Evolutionary conservation across 2,113 vertebrate genomes (phyloP).

Genomic region (Megaleporinus macrocephalus): DNA sequence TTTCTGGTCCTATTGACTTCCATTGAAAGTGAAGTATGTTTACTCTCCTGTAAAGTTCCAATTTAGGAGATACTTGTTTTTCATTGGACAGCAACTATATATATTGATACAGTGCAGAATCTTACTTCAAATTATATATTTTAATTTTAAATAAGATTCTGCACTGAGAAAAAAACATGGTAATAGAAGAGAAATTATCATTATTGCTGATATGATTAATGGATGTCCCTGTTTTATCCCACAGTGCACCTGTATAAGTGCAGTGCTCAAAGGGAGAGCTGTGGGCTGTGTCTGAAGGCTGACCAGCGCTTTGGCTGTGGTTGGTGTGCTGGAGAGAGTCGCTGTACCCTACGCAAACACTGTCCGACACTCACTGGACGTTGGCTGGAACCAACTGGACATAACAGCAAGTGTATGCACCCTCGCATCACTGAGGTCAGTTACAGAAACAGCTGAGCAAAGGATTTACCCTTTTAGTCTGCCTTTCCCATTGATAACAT

Average conservation of each 20-base stretch:
- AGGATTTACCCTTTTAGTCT: too few relatives aligned
- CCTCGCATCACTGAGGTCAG: conserved; percentile 92
- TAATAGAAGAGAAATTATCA: neutral
- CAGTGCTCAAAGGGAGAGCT: conserved; percentile 92
- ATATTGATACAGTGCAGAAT: too few relatives aligned
- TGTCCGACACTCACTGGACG: conserved; percentile 77
- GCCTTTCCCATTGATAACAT: too few relatives aligned
- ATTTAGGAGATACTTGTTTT: too few relatives aligned
- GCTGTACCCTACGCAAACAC: conserved; percentile 86
- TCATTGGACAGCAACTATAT: too few relatives aligned
- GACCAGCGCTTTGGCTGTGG: conserved; percentile 92
- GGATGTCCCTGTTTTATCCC: neutral
- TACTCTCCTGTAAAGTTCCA: too few relatives aligned
- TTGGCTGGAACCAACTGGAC: conserved; percentile 89
- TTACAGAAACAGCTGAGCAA: too few relatives aligned
- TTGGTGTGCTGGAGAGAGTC: conserved; percentile 87
- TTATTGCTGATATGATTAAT: neutral
- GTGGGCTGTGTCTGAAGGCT: conserved; percentile 92
- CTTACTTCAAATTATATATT: too few relatives aligned
- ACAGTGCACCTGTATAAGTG: conserved; percentile 97
- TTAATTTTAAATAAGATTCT: too few relatives aligned
- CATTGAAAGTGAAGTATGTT: too few relatives aligned
- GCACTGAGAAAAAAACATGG: too few relatives aligned
- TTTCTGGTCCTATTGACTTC: too few relatives aligned
- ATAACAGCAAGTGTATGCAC: conserved; percentile 91